Conservation (phyloP, 2,888 invertebrate genomes). For the Drosophila putrida region DNA sequence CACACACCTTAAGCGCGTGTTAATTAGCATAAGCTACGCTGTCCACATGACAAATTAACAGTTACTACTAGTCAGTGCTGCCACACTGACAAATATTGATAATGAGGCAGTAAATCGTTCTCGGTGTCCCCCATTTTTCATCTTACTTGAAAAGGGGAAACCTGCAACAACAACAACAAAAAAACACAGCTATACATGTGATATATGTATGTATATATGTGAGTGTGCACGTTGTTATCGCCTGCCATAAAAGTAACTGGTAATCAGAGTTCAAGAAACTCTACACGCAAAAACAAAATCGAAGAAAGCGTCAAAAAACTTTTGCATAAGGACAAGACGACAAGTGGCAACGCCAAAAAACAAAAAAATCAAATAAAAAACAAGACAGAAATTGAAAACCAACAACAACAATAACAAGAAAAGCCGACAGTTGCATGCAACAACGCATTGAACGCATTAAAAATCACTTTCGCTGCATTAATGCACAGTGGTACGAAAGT, state of each 20-base stretch:
- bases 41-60: conserved; percentile 38
- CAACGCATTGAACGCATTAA: conserved; percentile 60
- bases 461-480: conserved; percentile 59
- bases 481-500: conserved; percentile 38
- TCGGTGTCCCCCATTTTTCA: conserved; percentile 35
- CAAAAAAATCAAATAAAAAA: background rate
- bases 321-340: conserved; percentile 63
- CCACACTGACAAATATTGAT: conserved; percentile 60
- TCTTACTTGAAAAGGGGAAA: conserved; percentile 21
- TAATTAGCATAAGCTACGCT: conserved; percentile 45
- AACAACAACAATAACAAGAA: conserved; percentile 9
- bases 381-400: background rate
- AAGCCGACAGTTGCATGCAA: conserved; percentile 46
- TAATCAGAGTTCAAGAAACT: conserved; percentile 69
- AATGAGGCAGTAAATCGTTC: conserved; percentile 66
- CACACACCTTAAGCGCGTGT: conserved; percentile 43
- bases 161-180: conserved; percentile 19
- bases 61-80: conserved; percentile 29
- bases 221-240: conserved; percentile 34
- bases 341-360: conserved; percentile 48
- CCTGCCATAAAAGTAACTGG: conserved; percentile 70
- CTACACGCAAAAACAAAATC: conserved; percentile 48
- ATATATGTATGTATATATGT: background rate
- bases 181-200: conserved; percentile 1
- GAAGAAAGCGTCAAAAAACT: conserved; percentile 48